These are phyloP conservation scores for Bursaphelenchus mucronatus DNA, from an alignment of 1,140 invertebrate genomes.

Conservation along the genomic window DNA sequence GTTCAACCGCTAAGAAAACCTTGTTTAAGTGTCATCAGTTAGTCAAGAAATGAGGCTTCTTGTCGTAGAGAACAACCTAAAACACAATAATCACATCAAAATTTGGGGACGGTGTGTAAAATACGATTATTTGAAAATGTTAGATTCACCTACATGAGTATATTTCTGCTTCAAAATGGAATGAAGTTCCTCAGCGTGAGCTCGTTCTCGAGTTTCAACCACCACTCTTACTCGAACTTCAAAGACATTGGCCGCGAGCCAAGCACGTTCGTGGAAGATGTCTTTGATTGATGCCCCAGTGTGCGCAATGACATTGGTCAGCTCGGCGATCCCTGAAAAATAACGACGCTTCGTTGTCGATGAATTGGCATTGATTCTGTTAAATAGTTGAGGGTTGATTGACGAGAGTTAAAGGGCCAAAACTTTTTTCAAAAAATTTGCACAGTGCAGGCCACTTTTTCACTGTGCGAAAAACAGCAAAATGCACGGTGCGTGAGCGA, in stretches of 20 bases:
- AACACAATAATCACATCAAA: no score
- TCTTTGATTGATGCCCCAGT: slow-evolving; percentile 86
- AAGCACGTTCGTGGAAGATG: slow-evolving; percentile 85
- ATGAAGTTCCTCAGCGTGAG: slow-evolving; percentile 65
- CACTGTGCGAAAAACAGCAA: no score
- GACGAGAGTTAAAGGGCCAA: no score
- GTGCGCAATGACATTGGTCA: slow-evolving; percentile 72
- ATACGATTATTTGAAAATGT: no score
- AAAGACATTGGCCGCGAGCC: slow-evolving; percentile 81
- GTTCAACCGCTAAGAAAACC: no score
- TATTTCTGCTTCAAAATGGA: slow-evolving; percentile 39
- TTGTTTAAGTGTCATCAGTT: neutral
- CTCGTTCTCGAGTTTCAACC: slow-evolving; percentile 76
- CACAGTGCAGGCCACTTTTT: no score
- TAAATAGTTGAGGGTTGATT: slow-evolving; percentile 69
- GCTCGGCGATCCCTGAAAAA: slow-evolving; percentile 74
- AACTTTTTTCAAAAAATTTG: no score
- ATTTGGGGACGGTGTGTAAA: no score
- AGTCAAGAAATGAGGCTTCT: slow-evolving; percentile 2
- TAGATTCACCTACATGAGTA: slow-evolving; percentile 31
- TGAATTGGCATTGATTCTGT: slow-evolving; percentile 67
- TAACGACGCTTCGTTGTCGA: slow-evolving; percentile 67
- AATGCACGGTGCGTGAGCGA: no score
- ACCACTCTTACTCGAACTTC: slow-evolving; percentile 71
- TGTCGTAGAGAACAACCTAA: neutral